Evolutionary conservation across 2,888 invertebrate genomes (phyloP), one percentile per base, ranked within the genome.

Genomic region (Orthosia incerta): DNA sequence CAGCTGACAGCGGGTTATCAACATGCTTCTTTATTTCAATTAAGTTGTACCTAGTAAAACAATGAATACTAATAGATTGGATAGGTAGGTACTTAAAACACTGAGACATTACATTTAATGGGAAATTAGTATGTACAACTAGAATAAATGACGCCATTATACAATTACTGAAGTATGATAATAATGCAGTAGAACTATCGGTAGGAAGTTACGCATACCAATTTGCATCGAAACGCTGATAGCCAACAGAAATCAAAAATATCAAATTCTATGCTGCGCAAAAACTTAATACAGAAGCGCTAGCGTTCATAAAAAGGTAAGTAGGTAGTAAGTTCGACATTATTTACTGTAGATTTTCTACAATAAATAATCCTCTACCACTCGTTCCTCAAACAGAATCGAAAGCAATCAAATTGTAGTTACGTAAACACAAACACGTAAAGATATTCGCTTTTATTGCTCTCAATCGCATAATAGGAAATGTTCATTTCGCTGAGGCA

Each of bases 361-460:
- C n/a, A n/a, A n/a, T n/a, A 71, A 73, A 57, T n/a, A n/a, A n/a
- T n/a, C n/a, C n/a, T 53, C 55, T 23, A 69, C n/a, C 46, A 71
- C 79, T 65, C 62, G 63, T 81, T 80, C 26, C 69, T 16, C 39
- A 48, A 76, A 82, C 61, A 76, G 46, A 78, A 82, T 77, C 64
- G 67, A 80, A 76, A 74, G 64, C 66, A 79, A 83, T 85, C 83
- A 80, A 79, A 79, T 73, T 63, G 15, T 64, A 45, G 71, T 87
- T 76, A 87, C 78, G 78, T 86, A 78, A 86, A 83, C 79, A 73
- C 57, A 78, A 83, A 83, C 79, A 76, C 64, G 72, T 84, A 74
- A 55, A 83, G 69, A 83, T 82, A 78, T 87, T 87, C 83, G 86
- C 87, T 79, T 69, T 74, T 74, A 76, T 74, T 79, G 80, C 63